Evolutionary conservation across 2,113 vertebrate species (phyloP).

Genomic region (Hydrochoerus hydrochaeris): DNA sequence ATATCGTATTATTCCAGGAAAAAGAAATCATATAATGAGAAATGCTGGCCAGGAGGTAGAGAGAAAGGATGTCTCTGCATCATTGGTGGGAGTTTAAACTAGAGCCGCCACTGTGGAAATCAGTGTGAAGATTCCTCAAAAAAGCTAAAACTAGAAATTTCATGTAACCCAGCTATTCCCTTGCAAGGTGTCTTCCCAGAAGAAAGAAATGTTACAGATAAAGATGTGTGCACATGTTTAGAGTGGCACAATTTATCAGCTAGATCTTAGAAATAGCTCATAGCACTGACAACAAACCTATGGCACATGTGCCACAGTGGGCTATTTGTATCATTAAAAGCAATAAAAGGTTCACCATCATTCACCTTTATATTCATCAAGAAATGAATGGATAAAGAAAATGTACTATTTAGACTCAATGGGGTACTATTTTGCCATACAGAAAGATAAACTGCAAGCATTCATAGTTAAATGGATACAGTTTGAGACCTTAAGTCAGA

Average conservation of each 20-base stretch:
- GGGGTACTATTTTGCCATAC: neutral
- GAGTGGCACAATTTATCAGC: neutral
- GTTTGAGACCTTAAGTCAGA: neutral
- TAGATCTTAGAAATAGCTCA: neutral
- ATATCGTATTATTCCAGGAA: neutral
- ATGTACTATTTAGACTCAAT: neutral
- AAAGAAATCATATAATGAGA: neutral
- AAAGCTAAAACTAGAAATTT: neutral
- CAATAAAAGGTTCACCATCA: neutral
- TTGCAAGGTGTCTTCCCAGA: neutral
- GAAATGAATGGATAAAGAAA: neutral
- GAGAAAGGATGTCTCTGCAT: neutral
- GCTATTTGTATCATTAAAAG: neutral
- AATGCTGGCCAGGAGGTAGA: neutral
- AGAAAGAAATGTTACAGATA: neutral
- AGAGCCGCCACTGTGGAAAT: neutral
- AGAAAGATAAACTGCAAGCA: neutral
- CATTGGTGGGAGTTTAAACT: neutral
- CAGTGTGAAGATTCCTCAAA: neutral
- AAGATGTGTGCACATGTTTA: neutral
- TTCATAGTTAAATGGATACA: neutral
- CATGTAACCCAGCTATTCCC: neutral
- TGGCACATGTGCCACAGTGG: neutral
- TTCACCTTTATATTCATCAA: neutral
- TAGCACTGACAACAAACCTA: neutral